phyloP scores from a whole-genome alignment of 1,140 invertebrate species.

The Trichogramma pretiosum region DNA sequence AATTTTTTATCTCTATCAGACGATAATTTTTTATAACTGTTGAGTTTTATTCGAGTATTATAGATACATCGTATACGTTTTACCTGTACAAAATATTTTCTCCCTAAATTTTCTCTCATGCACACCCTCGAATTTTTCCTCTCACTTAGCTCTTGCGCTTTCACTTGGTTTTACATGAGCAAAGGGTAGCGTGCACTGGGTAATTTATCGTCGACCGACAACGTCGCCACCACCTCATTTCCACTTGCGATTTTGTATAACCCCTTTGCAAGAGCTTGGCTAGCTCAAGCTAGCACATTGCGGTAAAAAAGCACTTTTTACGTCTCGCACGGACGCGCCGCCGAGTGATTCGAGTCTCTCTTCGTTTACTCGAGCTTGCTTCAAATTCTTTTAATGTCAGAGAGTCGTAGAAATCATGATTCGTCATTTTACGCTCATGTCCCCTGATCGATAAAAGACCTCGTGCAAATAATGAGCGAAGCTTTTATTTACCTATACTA shows the following conservation, averaged over 20 bases:
- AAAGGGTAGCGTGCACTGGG: constrained; percentile 9
- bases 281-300: too few relatives aligned
- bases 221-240: background rate
- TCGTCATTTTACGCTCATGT: too few relatives aligned
- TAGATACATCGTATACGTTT: background rate
- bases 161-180: constrained; percentile 5
- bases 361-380: background rate
- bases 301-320: too few relatives aligned
- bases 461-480: too few relatives aligned
- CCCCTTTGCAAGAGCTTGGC: background rate
- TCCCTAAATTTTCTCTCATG: background rate
- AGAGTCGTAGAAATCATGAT: too few relatives aligned
- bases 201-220: constrained; percentile 27
- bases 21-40: too few relatives aligned
- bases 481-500: too few relatives aligned
- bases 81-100: background rate
- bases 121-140: too few relatives aligned
- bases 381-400: too few relatives aligned
- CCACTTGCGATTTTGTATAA: constrained; percentile 12
- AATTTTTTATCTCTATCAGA: too few relatives aligned
- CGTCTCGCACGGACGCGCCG: constrained; percentile 10
- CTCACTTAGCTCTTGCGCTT: constrained; percentile 3
- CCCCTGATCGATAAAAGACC: too few relatives aligned
- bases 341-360: background rate
- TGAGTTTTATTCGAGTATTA: too few relatives aligned